Conservation (phyloP, 2,888 invertebrate genomes). For the Pycnomerus fuliginosus region DNA sequence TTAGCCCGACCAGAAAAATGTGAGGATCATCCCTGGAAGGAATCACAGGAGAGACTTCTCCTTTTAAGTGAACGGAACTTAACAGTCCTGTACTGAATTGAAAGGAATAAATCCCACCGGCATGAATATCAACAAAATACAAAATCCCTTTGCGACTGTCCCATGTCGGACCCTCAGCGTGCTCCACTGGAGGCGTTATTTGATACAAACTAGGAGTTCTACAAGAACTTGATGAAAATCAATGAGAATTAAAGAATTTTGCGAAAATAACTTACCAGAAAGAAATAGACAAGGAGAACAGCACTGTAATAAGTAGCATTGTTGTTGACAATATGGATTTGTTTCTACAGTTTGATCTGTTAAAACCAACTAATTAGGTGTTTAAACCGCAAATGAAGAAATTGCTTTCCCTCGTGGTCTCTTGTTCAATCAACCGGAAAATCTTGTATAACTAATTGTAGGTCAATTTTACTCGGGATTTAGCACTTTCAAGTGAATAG, state of each 20-base stretch:
- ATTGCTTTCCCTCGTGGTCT: too few species aligned
- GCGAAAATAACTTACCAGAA: neutral
- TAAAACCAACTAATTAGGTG: too few species aligned
- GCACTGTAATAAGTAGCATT: neutral
- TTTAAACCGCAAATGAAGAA: too few species aligned
- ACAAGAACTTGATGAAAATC: neutral
- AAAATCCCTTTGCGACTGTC: constrained; percentile 13
- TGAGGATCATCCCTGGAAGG: constrained; percentile 49
- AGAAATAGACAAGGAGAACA: neutral
- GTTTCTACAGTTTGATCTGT: too few species aligned
- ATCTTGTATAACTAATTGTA: too few species aligned
- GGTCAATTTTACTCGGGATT: too few species aligned
- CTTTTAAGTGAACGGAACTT: constrained; percentile 20
- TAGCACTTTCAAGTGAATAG: neutral
- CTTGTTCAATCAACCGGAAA: too few species aligned
- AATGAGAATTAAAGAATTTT: neutral
- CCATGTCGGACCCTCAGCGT: constrained; percentile 19
- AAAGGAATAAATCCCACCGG: constrained; percentile 10
- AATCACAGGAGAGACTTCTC: constrained; percentile 49
- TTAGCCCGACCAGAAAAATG: constrained; percentile 51
- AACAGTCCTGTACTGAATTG: constrained; percentile 7
- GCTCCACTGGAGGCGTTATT: constrained; percentile 14
- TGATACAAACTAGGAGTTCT: constrained; percentile 2
- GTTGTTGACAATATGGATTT: too few species aligned
- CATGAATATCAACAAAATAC: constrained; percentile 19